Conservation (phyloP, 2,113 vertebrate species). For the Ochotona princeps region DNA sequence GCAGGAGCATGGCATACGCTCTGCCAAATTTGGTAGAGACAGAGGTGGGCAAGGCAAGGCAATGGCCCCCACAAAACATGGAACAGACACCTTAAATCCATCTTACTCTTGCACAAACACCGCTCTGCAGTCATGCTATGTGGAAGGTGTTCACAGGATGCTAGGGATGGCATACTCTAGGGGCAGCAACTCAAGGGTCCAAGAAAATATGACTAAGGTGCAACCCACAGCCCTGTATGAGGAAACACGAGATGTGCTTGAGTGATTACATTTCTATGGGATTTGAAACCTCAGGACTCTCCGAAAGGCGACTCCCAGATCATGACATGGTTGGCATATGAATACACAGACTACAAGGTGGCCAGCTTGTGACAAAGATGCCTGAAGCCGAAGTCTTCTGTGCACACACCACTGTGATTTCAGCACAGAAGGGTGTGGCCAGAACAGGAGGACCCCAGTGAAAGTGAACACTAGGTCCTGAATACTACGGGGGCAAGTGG, state of each 20-base stretch:
- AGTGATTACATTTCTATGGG: neutral
- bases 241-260: neutral
- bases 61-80: neutral
- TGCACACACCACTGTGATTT: neutral
- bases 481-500: neutral
- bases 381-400: neutral
- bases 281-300: neutral
- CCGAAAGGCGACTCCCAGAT: neutral
- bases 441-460: neutral
- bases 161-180: neutral
- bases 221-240: neutral
- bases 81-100: neutral
- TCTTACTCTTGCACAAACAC: neutral
- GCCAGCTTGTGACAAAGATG: neutral
- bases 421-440: neutral
- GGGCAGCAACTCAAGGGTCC: neutral
- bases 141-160: neutral
- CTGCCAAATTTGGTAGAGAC: neutral
- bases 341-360: neutral
- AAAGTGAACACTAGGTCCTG: neutral
- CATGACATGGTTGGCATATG: neutral
- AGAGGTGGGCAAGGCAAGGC: neutral
- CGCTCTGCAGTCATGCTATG: neutral
- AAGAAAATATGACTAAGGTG: neutral
- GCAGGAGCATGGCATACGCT: neutral